Evolutionary conservation across 2,113 vertebrate species (phyloP).

Genomic region (Nycticorax nycticorax): DNA sequence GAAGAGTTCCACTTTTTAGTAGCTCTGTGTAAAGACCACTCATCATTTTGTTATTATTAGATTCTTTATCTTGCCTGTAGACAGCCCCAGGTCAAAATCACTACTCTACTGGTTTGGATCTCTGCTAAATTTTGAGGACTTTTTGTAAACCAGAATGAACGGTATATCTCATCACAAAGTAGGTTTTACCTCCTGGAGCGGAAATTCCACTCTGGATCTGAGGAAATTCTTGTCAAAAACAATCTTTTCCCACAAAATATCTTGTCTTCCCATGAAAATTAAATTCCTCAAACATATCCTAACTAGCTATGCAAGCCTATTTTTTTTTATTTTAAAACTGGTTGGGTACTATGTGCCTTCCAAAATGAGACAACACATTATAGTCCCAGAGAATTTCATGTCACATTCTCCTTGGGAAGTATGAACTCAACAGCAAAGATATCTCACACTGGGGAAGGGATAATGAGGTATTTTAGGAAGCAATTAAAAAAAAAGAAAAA

Average conservation of each 20-base stretch:
- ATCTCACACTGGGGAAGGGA: neutral
- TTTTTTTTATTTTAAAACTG: neutral
- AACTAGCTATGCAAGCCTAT: neutral
- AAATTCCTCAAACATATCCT: neutral
- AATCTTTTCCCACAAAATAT: neutral
- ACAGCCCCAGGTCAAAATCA: neutral
- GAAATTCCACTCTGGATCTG: neutral
- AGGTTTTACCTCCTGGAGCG: accelerated
- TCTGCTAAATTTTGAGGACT: neutral
- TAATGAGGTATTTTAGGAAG: neutral
- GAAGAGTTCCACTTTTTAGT: neutral
- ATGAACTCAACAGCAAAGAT: neutral
- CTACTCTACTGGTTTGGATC: neutral
- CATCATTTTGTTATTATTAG: neutral
- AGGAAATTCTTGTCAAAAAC: neutral
- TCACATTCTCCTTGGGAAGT: neutral
- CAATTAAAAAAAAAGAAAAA: neutral
- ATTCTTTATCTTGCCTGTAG: neutral
- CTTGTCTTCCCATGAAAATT: neutral
- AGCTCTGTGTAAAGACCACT: neutral
- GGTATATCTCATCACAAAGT: neutral
- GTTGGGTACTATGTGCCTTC: neutral
- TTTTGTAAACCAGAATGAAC: neutral
- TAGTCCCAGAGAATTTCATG: neutral
- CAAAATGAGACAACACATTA: accelerated